A percentile compares a stretch with the other conserved stretches of the same genome.
These are phyloP conservation scores for Peromyscus californicus DNA, from an alignment of 2,113 vertebrate species.

Conservation along the genomic window DNA sequence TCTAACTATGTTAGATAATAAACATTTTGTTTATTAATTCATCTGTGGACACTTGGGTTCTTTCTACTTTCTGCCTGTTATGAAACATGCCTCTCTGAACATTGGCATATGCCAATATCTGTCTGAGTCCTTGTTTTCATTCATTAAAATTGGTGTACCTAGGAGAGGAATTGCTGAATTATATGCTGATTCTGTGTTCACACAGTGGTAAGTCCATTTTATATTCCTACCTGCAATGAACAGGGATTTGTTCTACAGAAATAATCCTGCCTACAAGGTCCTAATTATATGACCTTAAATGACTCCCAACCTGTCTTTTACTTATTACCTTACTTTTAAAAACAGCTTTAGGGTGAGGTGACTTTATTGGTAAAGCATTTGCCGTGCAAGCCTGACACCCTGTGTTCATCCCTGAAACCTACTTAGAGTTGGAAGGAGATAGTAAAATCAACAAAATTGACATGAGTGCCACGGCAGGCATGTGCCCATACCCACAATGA, in stretches of 20 bases:
- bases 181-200: not conserved
- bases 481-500: not conserved
- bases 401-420: not conserved
- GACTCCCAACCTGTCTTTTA: not conserved
- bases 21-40: not conserved
- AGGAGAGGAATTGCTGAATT: constrained; percentile 23
- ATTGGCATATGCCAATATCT: not conserved
- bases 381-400: not conserved
- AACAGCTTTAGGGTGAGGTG: not conserved
- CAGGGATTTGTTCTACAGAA: constrained; percentile 1
- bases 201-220: not conserved
- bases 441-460: not conserved
- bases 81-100: not conserved
- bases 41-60: not conserved
- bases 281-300: not conserved
- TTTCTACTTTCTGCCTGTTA: not conserved
- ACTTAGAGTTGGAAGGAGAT: not conserved
- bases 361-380: not conserved
- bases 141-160: not conserved
- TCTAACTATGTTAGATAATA: not conserved
- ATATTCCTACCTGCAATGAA: not conserved
- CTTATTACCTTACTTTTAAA: constrained; percentile 36
- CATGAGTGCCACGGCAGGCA: not conserved
- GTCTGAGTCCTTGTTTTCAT: not conserved
- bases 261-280: not conserved